Conservation (phyloP, 2,797 vertebrate genomes). For the Eurystomus glaucurus region DNA sequence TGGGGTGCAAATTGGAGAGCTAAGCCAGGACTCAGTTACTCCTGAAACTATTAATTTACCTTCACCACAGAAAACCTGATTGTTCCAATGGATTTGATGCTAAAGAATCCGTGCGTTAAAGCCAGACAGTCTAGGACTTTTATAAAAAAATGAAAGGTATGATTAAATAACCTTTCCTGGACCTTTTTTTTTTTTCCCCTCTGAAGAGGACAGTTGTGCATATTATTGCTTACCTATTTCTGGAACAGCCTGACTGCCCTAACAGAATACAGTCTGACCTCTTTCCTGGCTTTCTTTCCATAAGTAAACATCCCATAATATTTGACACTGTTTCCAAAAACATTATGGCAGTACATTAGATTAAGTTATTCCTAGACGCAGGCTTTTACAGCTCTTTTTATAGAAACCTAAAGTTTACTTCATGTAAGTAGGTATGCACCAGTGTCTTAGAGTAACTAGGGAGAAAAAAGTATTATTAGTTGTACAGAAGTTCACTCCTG, state of each 20-base stretch:
- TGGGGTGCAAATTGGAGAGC: neutral
- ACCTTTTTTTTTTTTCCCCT: neutral
- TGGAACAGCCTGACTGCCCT: neutral
- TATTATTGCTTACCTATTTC: constrained; percentile 25
- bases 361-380: constrained; percentile 5
- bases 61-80: neutral
- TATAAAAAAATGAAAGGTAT: neutral
- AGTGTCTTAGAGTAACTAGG: neutral
- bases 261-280: neutral
- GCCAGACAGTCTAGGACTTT: neutral
- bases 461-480: neutral
- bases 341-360: neutral
- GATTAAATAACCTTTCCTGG: neutral
- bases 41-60: neutral
- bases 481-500: neutral
- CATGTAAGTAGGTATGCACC: neutral
- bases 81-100: neutral
- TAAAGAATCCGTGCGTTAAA: neutral
- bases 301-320: neutral
- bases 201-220: neutral
- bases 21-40: neutral
- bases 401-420: neutral
- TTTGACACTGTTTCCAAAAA: constrained; percentile 48
- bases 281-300: neutral
- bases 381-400: constrained; percentile 4